Evolutionary conservation across 2,113 vertebrate genomes (phyloP).

Genomic region (Galeopterus variegatus): DNA sequence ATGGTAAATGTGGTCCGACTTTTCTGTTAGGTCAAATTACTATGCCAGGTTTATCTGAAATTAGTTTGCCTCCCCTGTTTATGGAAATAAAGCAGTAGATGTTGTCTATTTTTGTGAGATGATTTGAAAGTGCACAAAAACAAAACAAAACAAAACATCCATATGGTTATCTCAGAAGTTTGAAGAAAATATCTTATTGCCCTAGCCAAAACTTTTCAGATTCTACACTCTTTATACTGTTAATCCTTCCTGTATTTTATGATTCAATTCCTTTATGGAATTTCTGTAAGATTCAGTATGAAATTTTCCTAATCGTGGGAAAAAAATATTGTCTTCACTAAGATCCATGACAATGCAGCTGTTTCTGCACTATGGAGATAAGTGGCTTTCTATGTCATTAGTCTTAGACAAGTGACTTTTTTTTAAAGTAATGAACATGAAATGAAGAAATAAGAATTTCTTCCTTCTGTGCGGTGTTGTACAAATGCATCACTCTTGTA

Average conservation of each 20-base stretch:
- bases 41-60: conserved; percentile 36
- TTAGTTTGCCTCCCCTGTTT: conserved; percentile 52
- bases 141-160: neutral
- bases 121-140: conserved; percentile 75
- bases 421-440: neutral
- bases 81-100: conserved; percentile 83
- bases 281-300: conserved; percentile 51
- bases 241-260: conserved; percentile 37
- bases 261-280: conserved; percentile 56
- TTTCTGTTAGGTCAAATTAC: conserved; percentile 65
- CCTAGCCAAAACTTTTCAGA: conserved; percentile 22
- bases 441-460: conserved; percentile 46
- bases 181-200: conserved; percentile 50
- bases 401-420: neutral
- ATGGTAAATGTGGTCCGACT: conserved; percentile 46
- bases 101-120: conserved; percentile 82
- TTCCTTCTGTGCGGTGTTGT: neutral
- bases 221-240: neutral
- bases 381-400: conserved; percentile 29
- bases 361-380: conserved; percentile 51
- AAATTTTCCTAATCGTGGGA: conserved; percentile 19
- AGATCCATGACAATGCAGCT: conserved; percentile 60
- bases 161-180: conserved; percentile 51
- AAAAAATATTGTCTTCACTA: conserved; percentile 41
- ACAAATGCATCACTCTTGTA: neutral